A percentile compares a stretch with the other conserved stretches of the same genome.
Conservation (phyloP, 2,888 invertebrate genomes). For the Dasysyrphus albostriatus region DNA sequence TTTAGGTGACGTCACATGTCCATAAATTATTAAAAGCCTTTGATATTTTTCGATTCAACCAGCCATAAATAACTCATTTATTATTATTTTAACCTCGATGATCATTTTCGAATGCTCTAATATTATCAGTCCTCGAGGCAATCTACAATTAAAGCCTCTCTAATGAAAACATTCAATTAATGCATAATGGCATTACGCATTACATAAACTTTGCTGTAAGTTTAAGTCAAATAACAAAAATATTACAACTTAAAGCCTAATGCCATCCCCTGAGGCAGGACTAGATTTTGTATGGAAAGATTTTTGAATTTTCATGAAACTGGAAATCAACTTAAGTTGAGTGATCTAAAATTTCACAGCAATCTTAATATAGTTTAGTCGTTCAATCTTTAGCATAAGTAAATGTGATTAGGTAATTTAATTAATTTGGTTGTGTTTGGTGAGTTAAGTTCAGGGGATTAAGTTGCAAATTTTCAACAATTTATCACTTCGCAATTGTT, state of each 20-base stretch:
- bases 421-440: neutral
- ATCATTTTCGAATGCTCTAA: neutral
- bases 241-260: slow-evolving; percentile 38
- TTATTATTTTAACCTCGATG: neutral
- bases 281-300: slow-evolving; percentile 8
- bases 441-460: too few species aligned
- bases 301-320: slow-evolving; percentile 33
- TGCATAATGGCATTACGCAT: slow-evolving; percentile 49
- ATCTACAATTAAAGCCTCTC: slow-evolving; percentile 3
- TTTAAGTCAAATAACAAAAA: slow-evolving; percentile 55
- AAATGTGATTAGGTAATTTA: neutral
- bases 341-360: slow-evolving; percentile 45
- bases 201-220: slow-evolving; percentile 55
- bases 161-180: slow-evolving; percentile 60
- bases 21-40: neutral
- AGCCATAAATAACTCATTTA: neutral
- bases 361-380: slow-evolving; percentile 6
- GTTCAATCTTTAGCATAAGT: neutral
- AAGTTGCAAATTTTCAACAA: neutral
- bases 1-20: too few species aligned
- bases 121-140: neutral
- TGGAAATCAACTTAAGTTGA: slow-evolving; percentile 1
- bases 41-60: neutral
- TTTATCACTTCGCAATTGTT: neutral
- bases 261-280: slow-evolving; percentile 28